A percentile compares a stretch with the other conserved stretches of the same genome.
Conservation (phyloP, 2,797 vertebrate genomes). For the Darevskia mixta region DNA sequence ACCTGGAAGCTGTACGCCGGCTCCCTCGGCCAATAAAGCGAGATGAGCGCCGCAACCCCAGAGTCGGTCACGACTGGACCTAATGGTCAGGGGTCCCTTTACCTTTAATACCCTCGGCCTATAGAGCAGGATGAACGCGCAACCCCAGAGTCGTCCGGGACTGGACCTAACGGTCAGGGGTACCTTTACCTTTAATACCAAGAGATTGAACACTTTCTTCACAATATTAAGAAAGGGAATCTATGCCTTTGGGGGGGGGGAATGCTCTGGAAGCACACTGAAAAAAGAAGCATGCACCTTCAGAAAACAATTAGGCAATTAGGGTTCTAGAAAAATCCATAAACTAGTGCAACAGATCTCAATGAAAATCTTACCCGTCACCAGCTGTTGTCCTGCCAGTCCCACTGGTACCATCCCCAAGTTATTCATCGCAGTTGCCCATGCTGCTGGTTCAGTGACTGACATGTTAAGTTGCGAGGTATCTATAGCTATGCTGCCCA, state of each 20-base stretch:
- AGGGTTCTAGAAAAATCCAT: background rate
- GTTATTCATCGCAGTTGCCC: constrained; percentile 96
- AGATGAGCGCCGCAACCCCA: too few species aligned
- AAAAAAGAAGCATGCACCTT: constrained; percentile 1
- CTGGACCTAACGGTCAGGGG: too few species aligned
- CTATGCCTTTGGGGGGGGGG: background rate
- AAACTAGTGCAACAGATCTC: background rate
- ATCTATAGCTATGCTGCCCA: constrained; percentile 87
- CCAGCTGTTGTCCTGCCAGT: constrained; percentile 89
- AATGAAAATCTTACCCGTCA: constrained; percentile 85
- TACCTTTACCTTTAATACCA: constrained; percentile 8
- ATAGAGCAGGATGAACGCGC: too few species aligned
- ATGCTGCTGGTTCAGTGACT: constrained; percentile 88
- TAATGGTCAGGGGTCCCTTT: too few species aligned
- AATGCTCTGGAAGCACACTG: constrained; percentile 32
- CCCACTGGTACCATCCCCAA: constrained; percentile 93
- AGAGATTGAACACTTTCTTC: constrained; percentile 30
- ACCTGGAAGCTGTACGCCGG: too few species aligned
- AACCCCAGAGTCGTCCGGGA: too few species aligned
- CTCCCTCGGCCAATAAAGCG: too few species aligned
- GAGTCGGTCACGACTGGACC: too few species aligned
- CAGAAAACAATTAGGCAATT: constrained; percentile 43
- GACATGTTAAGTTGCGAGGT: constrained; percentile 89
- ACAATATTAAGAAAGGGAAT: constrained; percentile 54
- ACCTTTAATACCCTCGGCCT: constrained; percentile 14